phyloP scores from a whole-genome alignment of 1,140 invertebrate species.

The Dinoponera quadriceps region DNA sequence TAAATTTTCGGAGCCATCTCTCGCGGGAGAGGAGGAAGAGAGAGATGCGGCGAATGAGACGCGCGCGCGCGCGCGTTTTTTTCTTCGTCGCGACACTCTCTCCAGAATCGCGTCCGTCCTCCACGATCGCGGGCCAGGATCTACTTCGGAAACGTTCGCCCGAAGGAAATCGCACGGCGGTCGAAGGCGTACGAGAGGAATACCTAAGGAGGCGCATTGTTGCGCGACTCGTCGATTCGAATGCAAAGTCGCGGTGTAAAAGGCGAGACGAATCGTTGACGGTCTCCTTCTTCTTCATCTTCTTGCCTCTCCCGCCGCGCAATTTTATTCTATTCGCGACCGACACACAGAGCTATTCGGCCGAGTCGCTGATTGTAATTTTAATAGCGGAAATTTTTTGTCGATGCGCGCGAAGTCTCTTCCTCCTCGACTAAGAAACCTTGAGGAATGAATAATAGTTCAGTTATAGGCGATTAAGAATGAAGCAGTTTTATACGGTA shows the following conservation, averaged over 20 bases:
- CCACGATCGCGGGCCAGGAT: slow-evolving; percentile 47
- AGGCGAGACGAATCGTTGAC: slow-evolving; percentile 37
- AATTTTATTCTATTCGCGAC: slow-evolving; percentile 34
- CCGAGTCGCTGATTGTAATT: background rate
- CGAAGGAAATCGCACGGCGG: slow-evolving; percentile 74
- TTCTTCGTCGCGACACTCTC: slow-evolving; percentile 40
- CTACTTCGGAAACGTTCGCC: slow-evolving; percentile 61
- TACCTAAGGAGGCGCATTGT: slow-evolving; percentile 77
- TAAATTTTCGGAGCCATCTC: slow-evolving; percentile 47
- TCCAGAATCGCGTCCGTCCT: slow-evolving; percentile 49
- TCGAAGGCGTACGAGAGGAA: slow-evolving; percentile 70
- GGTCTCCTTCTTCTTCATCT: slow-evolving; percentile 27
- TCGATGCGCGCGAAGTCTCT: background rate
- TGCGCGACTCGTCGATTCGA: slow-evolving; percentile 71
- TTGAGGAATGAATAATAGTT: background rate
- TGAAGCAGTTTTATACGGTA: no score
- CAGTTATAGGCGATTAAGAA: no score
- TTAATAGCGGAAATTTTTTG: background rate
- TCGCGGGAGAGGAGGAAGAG: background rate
- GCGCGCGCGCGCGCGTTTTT: background rate
- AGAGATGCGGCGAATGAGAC: slow-evolving; percentile 15
- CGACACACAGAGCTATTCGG: background rate
- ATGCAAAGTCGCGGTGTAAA: slow-evolving; percentile 65
- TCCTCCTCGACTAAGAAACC: background rate
- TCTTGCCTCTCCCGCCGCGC: slow-evolving; percentile 12